Base-by-base conservation (phyloP, 2,113 vertebrate species). In the Larimichthys crocea region DNA sequence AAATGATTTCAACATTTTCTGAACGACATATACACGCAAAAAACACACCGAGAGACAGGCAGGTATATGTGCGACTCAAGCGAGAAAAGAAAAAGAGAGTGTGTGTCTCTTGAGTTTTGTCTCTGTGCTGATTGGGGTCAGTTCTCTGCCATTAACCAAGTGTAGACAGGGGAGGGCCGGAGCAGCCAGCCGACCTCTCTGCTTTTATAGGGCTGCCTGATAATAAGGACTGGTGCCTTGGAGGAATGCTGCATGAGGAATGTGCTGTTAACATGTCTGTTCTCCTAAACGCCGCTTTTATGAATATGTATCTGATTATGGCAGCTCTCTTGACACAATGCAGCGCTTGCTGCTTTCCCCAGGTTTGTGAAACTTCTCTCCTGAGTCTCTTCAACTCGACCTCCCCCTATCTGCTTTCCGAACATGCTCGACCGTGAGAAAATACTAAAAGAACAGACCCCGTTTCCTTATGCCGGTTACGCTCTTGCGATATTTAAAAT, bases 161-260 rank as follows among this genome's bases (percentile, higher is more conserved):
- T 79, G 84, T 40, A 90, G 87, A 81, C 82, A 22, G 22, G 83
- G 85, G 79, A 66, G 57, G 82, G 68, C 57, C 48, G 4, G 76
- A 78, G 79, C 74, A 61, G 75, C 50, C 72, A 22, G 84, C 42
- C 55, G 55, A 74, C 89, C 83, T 76, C 83, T 79, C 46, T n/a
- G 72, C 87, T 90, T 92, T 90, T 86, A 90, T 68, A 82, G 68
- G 87, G 82, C 82, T 74, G 88, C 20, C 79, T 86, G 92, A 91
- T 92, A 92, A 92, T 89, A 88, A 91, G 87, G 79, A 35, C 87
- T 73, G 84, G 90, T 89, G 92, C 92, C 92, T 84, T 55, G 7
- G 63, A 89, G 92, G 92, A 93, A 93, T 92, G 89, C 86, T 63
- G 80, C 67, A 5, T 49, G 12, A 71, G 83, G 88, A 93, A 89